A percentile compares a stretch with the other conserved stretches of the same genome.
Evolutionary conservation across 1,140 invertebrate species (phyloP).

Genomic region (Drosophila pectinifera): DNA sequence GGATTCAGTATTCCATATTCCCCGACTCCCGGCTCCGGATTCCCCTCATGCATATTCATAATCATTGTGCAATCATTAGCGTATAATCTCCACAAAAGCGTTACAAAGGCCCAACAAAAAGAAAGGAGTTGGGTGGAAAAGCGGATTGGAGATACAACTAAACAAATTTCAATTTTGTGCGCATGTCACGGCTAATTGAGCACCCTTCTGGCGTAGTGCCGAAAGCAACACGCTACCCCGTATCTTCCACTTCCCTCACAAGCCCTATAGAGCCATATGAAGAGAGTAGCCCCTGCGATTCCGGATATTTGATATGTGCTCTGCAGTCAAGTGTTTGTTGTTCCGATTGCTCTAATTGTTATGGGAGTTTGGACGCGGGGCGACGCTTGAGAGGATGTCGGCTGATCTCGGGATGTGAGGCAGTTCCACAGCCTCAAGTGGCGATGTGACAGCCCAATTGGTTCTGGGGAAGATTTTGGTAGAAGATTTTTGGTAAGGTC

Average conservation of each 20-base stretch:
- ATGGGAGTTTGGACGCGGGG: slow-evolving; percentile 72
- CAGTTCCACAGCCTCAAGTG: slow-evolving; percentile 24
- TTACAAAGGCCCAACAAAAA: slow-evolving; percentile 61
- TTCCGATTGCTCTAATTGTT: slow-evolving; percentile 82
- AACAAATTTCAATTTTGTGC: slow-evolving; percentile 82
- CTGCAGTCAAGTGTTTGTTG: slow-evolving; percentile 83
- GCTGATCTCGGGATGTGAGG: slow-evolving; percentile 1
- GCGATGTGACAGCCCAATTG: slow-evolving; percentile 45
- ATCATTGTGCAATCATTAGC: slow-evolving; percentile 85
- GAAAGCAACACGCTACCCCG: slow-evolving; percentile 53
- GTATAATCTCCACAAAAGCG: slow-evolving; percentile 78
- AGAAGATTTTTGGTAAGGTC: background rate
- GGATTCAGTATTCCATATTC: background rate
- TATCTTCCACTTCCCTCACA: slow-evolving; percentile 17
- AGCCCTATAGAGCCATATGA: background rate
- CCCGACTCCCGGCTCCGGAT: background rate
- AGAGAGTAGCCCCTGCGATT: slow-evolving; percentile 12
- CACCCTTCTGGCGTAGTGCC: slow-evolving; percentile 84
- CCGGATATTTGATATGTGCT: slow-evolving; percentile 75
- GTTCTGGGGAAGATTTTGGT: slow-evolving; percentile 24
- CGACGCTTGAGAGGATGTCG: slow-evolving; percentile 14
- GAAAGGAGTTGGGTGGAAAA: slow-evolving; percentile 27
- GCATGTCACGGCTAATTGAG: slow-evolving; percentile 84
- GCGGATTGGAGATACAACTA: slow-evolving; percentile 43
- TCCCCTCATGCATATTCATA: slow-evolving; percentile 81